Evolutionary conservation across 2,888 invertebrate genomes (phyloP).

Genomic region (Malthinus seriepunctatus): DNA sequence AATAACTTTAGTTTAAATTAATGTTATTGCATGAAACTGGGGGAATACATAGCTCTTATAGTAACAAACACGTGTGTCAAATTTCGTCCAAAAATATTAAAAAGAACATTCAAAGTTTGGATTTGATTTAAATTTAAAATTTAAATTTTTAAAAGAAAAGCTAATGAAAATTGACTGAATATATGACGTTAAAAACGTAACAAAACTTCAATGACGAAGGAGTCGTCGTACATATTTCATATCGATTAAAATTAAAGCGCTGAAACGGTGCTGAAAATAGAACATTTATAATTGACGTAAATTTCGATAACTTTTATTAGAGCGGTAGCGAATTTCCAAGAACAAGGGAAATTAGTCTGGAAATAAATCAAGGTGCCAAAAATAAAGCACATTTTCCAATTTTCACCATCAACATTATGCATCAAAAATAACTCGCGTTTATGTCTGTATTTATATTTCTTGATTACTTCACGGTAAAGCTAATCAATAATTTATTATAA

Average conservation of each 20-base stretch:
- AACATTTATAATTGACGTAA: no score
- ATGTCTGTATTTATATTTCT: no score
- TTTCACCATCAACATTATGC: background rate
- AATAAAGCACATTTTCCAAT: conserved; percentile 11
- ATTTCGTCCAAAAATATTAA: no score
- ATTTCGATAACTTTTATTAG: background rate
- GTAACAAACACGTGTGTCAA: no score
- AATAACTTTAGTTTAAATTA: no score
- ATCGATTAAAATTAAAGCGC: conserved; percentile 11
- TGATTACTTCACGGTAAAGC: conserved; percentile 21
- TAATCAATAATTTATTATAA: conserved; percentile 18
- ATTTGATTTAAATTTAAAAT: no score
- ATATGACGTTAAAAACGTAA: background rate
- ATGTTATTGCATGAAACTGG: no score
- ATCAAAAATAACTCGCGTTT: no score
- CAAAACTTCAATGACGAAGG: conserved; percentile 11
- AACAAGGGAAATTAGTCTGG: conserved; percentile 12
- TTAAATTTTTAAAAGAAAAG: no score
- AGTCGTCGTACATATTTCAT: conserved; percentile 5
- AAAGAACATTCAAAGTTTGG: no score
- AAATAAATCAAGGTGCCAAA: conserved; percentile 15
- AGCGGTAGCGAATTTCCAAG: conserved; percentile 4
- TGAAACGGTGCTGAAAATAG: background rate
- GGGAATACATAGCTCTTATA: no score
- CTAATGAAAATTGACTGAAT: no score